Percentiles rank a stretch among this genome's conserved stretches.
Evolutionary conservation across 2,113 vertebrate genomes (phyloP).

Genomic region (Triplophysa siluroides): DNA sequence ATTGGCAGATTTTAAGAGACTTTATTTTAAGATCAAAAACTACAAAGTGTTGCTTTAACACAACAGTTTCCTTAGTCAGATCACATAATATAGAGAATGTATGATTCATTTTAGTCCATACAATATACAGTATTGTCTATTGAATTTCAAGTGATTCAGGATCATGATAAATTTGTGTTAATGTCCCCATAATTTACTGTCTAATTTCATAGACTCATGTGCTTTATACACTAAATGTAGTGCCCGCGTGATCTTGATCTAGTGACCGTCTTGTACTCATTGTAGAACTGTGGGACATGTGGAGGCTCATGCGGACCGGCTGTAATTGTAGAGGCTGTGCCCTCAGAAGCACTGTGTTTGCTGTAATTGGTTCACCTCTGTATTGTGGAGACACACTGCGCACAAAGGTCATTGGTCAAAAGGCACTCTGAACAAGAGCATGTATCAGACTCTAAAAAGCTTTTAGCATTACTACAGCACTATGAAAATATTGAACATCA

Average conservation of each 20-base stretch:
- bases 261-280: not conserved
- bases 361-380: not conserved
- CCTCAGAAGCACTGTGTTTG: not conserved
- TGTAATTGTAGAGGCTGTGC: conserved; percentile 23
- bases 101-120: too few species aligned
- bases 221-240: not conserved
- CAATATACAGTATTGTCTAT: too few species aligned
- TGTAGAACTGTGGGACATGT: not conserved
- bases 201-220: not conserved
- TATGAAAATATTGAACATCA: not conserved
- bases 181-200: not conserved
- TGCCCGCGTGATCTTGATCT: not conserved
- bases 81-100: too few species aligned
- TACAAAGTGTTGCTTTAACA: too few species aligned
- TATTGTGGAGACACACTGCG: not conserved
- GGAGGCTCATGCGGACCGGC: not conserved
- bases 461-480: not conserved
- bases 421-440: not conserved
- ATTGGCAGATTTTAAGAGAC: too few species aligned
- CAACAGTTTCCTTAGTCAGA: too few species aligned
- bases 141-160: too few species aligned
- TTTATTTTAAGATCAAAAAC: too few species aligned
- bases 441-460: not conserved
- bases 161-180: too few species aligned
- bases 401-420: conserved; percentile 1